Conservation (phyloP, 1,140 invertebrate genomes). For the Hirudo medicinalis region DNA sequence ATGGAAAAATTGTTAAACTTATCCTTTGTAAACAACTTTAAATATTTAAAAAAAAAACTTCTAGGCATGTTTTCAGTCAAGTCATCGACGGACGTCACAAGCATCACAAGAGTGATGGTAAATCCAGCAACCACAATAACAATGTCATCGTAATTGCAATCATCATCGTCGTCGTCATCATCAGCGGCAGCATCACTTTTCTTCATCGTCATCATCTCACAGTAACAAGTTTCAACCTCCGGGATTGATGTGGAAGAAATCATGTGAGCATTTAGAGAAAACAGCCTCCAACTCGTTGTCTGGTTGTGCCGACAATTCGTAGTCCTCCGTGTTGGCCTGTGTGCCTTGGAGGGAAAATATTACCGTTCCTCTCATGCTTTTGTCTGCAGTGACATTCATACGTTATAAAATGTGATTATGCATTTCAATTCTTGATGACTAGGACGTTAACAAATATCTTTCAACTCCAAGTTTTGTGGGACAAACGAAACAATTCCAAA, state of each 20-base stretch:
- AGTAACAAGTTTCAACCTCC: neutral
- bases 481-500: no score
- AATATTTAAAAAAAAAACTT: no score
- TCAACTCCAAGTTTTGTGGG: no score
- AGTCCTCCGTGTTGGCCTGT: neutral
- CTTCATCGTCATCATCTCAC: neutral
- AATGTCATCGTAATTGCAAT: neutral
- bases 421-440: no score
- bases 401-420: neutral
- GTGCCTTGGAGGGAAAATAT: neutral
- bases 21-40: no score
- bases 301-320: neutral
- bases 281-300: neutral
- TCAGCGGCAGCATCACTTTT: neutral
- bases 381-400: neutral
- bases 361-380: neutral
- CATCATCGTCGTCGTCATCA: conserved; percentile 1
- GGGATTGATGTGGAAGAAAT: neutral
- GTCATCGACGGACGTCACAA: no score
- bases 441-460: no score
- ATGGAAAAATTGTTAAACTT: no score
- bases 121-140: neutral
- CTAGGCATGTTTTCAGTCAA: no score
- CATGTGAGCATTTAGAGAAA: neutral
- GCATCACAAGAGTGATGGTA: no score